Evolutionary conservation across 2,888 invertebrate genomes (phyloP).

Genomic region (Acleris literana): DNA sequence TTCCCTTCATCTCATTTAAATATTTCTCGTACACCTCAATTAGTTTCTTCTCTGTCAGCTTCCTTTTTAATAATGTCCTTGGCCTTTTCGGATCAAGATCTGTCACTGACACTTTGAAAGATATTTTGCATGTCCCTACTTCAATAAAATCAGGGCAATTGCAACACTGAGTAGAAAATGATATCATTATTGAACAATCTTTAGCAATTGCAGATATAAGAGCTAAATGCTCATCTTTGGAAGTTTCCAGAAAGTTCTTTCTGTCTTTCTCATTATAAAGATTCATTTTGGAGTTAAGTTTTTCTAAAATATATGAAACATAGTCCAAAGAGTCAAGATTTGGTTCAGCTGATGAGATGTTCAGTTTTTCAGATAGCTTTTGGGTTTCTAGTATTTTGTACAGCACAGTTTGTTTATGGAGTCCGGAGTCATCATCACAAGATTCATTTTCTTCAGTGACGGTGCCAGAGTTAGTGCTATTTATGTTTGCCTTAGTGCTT

Average conservation of each 20-base stretch:
- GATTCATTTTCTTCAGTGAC: slow-evolving; percentile 29
- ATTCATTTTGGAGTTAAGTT: slow-evolving; percentile 43
- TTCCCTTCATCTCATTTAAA: slow-evolving; percentile 39
- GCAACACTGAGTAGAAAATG: slow-evolving; percentile 62
- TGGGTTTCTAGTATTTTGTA: slow-evolving; percentile 61
- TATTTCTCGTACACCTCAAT: slow-evolving; percentile 56
- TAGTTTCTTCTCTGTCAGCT: slow-evolving; percentile 57
- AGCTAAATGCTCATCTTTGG: slow-evolving; percentile 52
- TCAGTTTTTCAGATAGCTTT: slow-evolving; percentile 53
- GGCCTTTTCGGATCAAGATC: slow-evolving; percentile 87
- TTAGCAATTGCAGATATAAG: slow-evolving; percentile 86
- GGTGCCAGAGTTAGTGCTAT: slow-evolving; percentile 39
- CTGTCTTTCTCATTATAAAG: slow-evolving; percentile 41
- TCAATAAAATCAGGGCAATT: slow-evolving; percentile 49
- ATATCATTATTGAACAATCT: slow-evolving; percentile 88
- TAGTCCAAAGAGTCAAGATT: slow-evolving; percentile 50
- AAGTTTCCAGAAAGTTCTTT: slow-evolving; percentile 48
- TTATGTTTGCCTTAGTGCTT: slow-evolving; percentile 42
- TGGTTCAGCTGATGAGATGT: slow-evolving; percentile 38
- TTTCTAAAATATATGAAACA: slow-evolving; percentile 54
- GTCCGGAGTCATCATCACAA: slow-evolving; percentile 47
- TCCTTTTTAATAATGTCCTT: slow-evolving; percentile 61
- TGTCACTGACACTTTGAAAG: slow-evolving; percentile 83
- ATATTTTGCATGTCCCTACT: slow-evolving; percentile 64
- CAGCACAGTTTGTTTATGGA: slow-evolving; percentile 50